Conservation (phyloP, 2,888 invertebrate species). For the Ichneumoninae sp. region DNA sequence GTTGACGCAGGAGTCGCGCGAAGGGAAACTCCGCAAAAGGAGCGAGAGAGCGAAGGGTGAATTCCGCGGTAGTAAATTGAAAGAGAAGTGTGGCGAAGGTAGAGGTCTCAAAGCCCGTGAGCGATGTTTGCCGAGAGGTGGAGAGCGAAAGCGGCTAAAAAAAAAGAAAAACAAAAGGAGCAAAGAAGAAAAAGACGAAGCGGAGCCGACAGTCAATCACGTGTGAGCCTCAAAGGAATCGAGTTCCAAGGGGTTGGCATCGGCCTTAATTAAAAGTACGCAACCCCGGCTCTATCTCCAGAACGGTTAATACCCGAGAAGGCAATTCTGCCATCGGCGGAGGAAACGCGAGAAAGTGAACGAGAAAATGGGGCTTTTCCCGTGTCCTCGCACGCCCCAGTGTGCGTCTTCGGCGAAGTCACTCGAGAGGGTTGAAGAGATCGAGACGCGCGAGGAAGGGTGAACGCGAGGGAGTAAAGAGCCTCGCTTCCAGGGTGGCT, state of each 20-base stretch:
- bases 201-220: slow-evolving; percentile 49
- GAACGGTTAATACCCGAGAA: slow-evolving; percentile 29
- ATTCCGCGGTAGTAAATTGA: not conserved
- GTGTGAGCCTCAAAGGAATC: slow-evolving; percentile 8
- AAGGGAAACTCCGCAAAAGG: not conserved
- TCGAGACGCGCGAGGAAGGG: not conserved
- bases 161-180: not conserved
- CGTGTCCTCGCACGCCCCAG: not conserved
- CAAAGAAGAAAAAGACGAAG: slow-evolving; percentile 16
- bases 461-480: too few species aligned
- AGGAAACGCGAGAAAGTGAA: slow-evolving; percentile 11
- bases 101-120: not conserved
- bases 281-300: not conserved
- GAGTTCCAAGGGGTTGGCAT: not conserved
- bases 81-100: not conserved
- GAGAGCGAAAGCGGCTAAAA: not conserved
- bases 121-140: not conserved
- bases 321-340: slow-evolving; percentile 6
- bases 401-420: not conserved
- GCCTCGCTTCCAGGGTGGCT: slow-evolving; percentile 3
- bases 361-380: not conserved
- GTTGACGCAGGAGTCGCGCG: not conserved
- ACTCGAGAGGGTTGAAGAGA: slow-evolving; percentile 36
- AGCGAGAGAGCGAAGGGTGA: not conserved
- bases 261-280: slow-evolving; percentile 61